phyloP scores from a whole-genome alignment of 2,113 vertebrate genomes.

The Myotis yumanensis region DNA sequence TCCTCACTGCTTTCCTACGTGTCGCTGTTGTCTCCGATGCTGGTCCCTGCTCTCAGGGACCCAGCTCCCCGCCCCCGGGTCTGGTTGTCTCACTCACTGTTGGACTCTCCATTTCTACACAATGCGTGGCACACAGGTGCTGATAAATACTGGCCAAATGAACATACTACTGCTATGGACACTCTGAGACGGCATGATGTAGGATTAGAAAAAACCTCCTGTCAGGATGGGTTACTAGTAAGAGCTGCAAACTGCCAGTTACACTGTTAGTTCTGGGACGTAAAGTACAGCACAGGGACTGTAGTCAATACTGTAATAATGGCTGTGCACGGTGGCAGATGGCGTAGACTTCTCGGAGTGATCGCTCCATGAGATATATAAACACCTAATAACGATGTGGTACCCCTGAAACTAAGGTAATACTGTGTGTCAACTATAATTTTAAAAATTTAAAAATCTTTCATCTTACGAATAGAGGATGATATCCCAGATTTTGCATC shows the following conservation, averaged over 20 bases:
- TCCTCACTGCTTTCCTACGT: rapidly evolving
- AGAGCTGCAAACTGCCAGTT: not conserved
- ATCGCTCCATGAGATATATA: rapidly evolving
- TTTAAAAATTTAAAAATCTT: not conserved
- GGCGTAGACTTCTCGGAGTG: rapidly evolving
- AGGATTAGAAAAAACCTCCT: not conserved
- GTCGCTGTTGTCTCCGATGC: not conserved
- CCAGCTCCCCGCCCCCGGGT: not conserved
- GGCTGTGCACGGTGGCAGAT: not conserved
- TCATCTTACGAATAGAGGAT: not conserved
- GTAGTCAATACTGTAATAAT: rapidly evolving
- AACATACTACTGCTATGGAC: not conserved
- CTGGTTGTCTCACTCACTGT: rapidly evolving
- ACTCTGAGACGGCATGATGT: rapidly evolving
- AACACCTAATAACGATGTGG: not conserved
- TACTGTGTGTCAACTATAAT: too few species aligned
- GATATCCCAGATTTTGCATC: not conserved
- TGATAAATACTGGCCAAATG: not conserved
- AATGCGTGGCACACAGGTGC: not conserved
- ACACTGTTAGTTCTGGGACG: not conserved
- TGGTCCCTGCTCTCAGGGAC: not conserved
- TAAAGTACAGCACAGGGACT: rapidly evolving
- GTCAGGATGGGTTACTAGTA: too few species aligned
- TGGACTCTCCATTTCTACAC: not conserved
- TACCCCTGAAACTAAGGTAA: not conserved